A percentile compares a stretch with the other conserved stretches of the same genome.
phyloP scores from a whole-genome alignment of 92 coral and sea anemone species.

The Parazoanthus swiftii region DNA sequence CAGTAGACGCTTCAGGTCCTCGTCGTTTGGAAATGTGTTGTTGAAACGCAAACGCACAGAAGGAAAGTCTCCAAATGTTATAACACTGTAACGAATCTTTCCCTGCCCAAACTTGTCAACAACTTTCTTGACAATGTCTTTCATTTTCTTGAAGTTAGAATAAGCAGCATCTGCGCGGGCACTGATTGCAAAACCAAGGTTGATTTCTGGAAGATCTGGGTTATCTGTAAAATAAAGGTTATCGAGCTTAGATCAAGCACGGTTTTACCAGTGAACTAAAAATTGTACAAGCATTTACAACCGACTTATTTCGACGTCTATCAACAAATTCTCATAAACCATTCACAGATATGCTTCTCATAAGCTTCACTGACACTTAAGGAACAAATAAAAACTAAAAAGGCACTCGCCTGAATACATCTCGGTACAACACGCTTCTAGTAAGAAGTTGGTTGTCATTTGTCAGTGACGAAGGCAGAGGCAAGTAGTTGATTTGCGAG shows the following conservation, averaged over 20 bases:
- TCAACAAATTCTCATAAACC: too few species aligned
- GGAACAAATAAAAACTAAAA: too few species aligned
- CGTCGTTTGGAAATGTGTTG: conserved; percentile 56
- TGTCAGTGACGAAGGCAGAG: too few species aligned
- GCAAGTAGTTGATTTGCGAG: too few species aligned
- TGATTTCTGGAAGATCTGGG: conserved; percentile 56
- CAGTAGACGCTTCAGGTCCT: neutral
- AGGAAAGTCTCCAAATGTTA: conserved; percentile 76
- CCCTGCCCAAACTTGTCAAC: conserved; percentile 71
- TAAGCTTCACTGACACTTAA: too few species aligned
- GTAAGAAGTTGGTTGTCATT: too few species aligned
- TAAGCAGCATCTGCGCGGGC: conserved; percentile 64
- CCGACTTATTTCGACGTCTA: too few species aligned
- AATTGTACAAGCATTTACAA: too few species aligned
- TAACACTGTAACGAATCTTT: conserved; percentile 75
- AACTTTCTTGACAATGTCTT: conserved; percentile 59
- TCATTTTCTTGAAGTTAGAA: conserved; percentile 64
- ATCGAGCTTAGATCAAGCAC: neutral
- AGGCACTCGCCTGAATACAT: too few species aligned
- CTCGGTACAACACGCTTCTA: too few species aligned
- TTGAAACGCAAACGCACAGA: conserved; percentile 59
- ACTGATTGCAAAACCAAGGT: conserved; percentile 80
- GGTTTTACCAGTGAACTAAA: neutral
- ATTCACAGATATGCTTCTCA: too few species aligned
- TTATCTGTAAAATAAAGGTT: conserved; percentile 40